These are phyloP conservation scores for Flexamia atlantica DNA, from an alignment of 2,888 invertebrate genomes.

Conservation along the genomic window DNA sequence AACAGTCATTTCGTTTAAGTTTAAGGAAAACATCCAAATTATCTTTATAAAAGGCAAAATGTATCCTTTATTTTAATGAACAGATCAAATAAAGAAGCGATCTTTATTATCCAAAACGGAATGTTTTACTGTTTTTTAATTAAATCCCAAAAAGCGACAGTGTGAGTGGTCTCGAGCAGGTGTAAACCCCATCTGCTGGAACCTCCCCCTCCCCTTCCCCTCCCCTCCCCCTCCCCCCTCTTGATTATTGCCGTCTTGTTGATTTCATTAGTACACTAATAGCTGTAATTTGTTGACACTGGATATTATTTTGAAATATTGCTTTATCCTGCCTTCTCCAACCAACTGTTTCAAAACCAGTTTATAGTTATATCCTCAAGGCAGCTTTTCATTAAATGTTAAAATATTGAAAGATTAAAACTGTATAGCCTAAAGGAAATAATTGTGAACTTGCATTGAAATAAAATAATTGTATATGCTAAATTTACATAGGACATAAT, in stretches of 20 bases:
- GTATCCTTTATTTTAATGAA: too few species aligned
- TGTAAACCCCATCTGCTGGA: constrained; percentile 22
- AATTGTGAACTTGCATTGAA: constrained; percentile 31
- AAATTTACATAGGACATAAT: too few species aligned
- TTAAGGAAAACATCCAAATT: too few species aligned
- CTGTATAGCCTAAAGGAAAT: background rate
- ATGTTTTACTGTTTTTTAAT: too few species aligned
- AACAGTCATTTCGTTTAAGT: too few species aligned
- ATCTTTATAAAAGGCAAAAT: too few species aligned
- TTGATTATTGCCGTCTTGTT: constrained; percentile 12
- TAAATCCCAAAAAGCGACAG: too few species aligned
- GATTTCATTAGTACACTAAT: constrained; percentile 45
- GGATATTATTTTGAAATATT: constrained; percentile 5
- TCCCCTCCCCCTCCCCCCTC: background rate
- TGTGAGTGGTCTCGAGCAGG: too few species aligned
- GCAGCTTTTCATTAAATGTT: background rate
- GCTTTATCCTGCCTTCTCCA: background rate
- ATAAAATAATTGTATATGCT: too few species aligned
- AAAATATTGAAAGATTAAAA: background rate
- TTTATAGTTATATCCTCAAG: constrained; percentile 18
- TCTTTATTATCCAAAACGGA: too few species aligned
- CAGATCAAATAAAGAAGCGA: too few species aligned
- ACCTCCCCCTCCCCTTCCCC: background rate
- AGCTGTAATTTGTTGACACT: constrained; percentile 46
- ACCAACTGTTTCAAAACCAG: constrained; percentile 37